phyloP scores from a whole-genome alignment of 2,888 invertebrate genomes.

The Galeruca laticollis region DNA sequence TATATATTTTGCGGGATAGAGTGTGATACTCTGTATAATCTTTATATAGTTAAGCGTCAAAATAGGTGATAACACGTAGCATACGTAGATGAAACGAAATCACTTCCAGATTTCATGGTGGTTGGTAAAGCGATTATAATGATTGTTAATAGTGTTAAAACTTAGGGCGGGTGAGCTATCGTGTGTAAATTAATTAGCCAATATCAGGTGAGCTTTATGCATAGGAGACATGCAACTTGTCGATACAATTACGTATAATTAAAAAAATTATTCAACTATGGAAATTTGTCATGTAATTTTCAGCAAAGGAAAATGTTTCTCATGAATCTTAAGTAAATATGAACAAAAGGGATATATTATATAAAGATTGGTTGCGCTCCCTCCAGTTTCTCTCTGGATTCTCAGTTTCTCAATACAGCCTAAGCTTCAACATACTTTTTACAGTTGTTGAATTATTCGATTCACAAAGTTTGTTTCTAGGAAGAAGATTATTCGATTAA shows the following conservation, averaged over 20 bases:
- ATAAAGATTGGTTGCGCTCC: no score
- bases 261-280: no score
- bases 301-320: no score
- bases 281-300: no score
- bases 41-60: neutral
- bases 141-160: conserved; percentile 57
- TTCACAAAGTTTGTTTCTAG: no score
- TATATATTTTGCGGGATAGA: neutral
- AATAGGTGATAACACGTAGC: neutral
- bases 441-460: no score
- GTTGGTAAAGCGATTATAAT: conserved; percentile 52
- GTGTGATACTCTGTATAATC: conserved; percentile 2
- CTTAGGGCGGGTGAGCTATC: conserved; percentile 56
- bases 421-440: no score
- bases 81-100: conserved; percentile 29
- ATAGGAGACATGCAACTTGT: conserved; percentile 51
- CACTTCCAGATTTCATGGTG: conserved; percentile 48
- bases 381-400: no score
- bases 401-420: no score
- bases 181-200: conserved; percentile 58
- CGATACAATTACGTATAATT: conserved; percentile 7
- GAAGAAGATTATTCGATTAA: no score
- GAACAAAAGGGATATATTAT: no score
- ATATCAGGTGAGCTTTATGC: conserved; percentile 53
- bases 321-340: no score